phyloP scores from a whole-genome alignment of 2,113 vertebrate genomes.

The Sceloporus tristichus region DNA sequence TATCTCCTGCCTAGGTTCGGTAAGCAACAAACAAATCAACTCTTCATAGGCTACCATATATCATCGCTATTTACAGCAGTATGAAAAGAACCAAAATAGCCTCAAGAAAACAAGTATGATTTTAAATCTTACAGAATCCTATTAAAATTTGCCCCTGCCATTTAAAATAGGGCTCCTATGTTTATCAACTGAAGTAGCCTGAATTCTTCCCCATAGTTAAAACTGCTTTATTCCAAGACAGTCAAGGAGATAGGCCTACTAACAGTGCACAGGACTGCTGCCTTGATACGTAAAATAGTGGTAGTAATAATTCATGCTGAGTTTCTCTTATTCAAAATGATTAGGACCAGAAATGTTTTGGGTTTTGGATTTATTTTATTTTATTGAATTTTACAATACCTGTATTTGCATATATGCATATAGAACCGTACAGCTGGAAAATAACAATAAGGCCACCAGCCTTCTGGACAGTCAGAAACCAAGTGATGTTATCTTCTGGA shows the following conservation, averaged over 20 bases:
- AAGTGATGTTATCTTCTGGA: no score
- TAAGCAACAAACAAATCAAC: not conserved
- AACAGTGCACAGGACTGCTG: not conserved
- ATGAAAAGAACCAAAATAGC: not conserved
- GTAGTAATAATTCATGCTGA: not conserved
- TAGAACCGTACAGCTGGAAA: no score
- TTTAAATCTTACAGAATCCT: not conserved
- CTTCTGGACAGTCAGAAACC: no score
- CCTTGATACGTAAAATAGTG: not conserved
- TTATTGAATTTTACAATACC: no score
- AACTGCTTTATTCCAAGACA: not conserved
- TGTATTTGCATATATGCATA: no score
- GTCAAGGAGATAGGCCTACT: not conserved
- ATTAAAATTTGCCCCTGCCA: not conserved
- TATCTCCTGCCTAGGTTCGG: not conserved
- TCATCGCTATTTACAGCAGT: not conserved
- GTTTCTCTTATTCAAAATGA: no score
- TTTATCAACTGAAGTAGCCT: not conserved
- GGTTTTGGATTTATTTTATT: no score
- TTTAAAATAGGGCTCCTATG: not conserved
- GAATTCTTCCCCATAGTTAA: not conserved
- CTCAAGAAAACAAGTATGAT: no score
- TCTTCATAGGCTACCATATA: slow-evolving; percentile 4
- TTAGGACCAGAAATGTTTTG: no score
- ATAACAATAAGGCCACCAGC: no score